These are phyloP conservation scores for Julus scandinavius DNA, from an alignment of 2,888 invertebrate species.

Conservation along the genomic window DNA sequence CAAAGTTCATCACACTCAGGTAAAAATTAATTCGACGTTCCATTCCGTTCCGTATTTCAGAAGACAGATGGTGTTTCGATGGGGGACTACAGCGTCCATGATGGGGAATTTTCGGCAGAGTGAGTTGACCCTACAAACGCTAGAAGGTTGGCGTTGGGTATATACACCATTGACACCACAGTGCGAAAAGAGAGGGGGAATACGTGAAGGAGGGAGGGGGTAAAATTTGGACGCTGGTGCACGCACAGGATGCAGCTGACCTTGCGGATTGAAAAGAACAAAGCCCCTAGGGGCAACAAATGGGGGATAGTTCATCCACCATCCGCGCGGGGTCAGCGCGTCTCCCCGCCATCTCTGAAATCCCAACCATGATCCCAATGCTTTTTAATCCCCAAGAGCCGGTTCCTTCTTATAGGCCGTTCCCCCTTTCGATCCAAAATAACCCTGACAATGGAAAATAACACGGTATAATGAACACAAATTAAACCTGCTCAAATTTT, in stretches of 20 bases:
- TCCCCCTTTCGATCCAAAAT: conserved; percentile 18
- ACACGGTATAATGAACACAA: no score
- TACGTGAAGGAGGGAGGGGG: neutral
- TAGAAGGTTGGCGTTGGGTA: neutral
- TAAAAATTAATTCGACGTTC: neutral
- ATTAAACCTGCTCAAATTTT: no score
- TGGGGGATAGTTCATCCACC: conserved; percentile 51
- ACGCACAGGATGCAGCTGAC: conserved; percentile 52
- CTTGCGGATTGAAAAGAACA: conserved; percentile 48
- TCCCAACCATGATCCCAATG: neutral
- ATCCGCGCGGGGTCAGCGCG: conserved; percentile 42
- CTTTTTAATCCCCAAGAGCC: neutral
- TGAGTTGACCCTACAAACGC: neutral
- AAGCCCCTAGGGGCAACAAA: conserved; percentile 48
- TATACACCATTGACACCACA: conserved; percentile 6
- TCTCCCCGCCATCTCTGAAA: neutral
- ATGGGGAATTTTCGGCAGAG: conserved; percentile 11
- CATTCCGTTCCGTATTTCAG: neutral
- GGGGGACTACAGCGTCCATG: neutral
- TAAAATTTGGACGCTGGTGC: neutral
- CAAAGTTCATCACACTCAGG: no score
- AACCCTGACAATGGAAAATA: neutral
- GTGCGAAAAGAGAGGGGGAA: conserved; percentile 21
- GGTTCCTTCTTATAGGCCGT: neutral
- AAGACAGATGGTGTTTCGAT: neutral